Evolutionary conservation across 1,140 invertebrate genomes (phyloP).

Genomic region (silkworm (Bombyx mori)): ASM3026992v2 NC_085115.1:11872501-11873000

Average conservation of each 20-base stretch:
- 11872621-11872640: conserved; percentile 52
- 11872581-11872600: conserved; percentile 69
- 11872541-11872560: conserved; percentile 77
- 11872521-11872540: conserved; percentile 74
- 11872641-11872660: conserved; percentile 89
- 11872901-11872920: too few relatives aligned
- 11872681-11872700: conserved; percentile 89
- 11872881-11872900: too few relatives aligned
- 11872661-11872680: conserved; percentile 80
- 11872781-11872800: too few relatives aligned
- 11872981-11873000: too few relatives aligned
- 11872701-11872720: conserved; percentile 93
- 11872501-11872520: conserved; percentile 72
- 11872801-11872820: too few relatives aligned
- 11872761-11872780: too few relatives aligned
- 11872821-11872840: conserved; percentile 26
- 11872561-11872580: conserved; percentile 74
- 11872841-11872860: conserved; percentile 49
- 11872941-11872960: too few relatives aligned
- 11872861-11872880: not conserved
- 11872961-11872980: too few relatives aligned
- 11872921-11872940: too few relatives aligned
- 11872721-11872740: conserved; percentile 68
- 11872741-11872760: too few relatives aligned
- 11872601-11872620: conserved; percentile 32